A percentile compares a stretch with the other conserved stretches of the same genome.
These are phyloP conservation scores for Pseudochromis fuscus DNA, from an alignment of 2,797 vertebrate genomes.

Conservation along the genomic window DNA sequence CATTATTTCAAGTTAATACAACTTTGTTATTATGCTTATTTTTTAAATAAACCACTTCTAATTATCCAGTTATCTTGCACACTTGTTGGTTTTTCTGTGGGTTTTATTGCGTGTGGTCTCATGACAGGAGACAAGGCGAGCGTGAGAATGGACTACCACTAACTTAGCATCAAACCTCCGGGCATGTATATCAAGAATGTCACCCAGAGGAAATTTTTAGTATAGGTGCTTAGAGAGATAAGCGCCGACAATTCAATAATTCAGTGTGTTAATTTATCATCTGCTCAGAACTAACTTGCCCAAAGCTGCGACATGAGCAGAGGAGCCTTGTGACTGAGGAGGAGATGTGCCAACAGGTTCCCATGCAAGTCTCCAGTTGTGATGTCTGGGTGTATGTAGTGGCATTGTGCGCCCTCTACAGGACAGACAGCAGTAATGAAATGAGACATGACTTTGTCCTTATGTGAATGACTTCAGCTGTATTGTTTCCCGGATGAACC, in stretches of 20 bases:
- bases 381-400: neutral
- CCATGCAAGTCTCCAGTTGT: constrained; percentile 32
- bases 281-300: constrained; percentile 59
- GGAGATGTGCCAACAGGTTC: constrained; percentile 61
- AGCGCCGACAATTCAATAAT: constrained; percentile 64
- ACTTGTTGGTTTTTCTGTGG: constrained; percentile 47
- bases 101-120: constrained; percentile 64
- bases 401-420: constrained; percentile 59
- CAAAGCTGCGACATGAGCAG: constrained; percentile 62
- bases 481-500: neutral
- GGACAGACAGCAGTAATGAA: constrained; percentile 8
- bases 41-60: constrained; percentile 72
- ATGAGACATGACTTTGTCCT: neutral
- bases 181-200: constrained; percentile 46
- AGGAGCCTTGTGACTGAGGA: constrained; percentile 79
- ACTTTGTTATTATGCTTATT: constrained; percentile 6
- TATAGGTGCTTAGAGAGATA: constrained; percentile 54
- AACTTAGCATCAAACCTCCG: constrained; percentile 42
- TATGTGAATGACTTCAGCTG: neutral
- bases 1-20: constrained; percentile 29
- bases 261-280: constrained; percentile 72
- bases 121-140: constrained; percentile 47
- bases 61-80: constrained; percentile 41
- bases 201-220: constrained; percentile 51
- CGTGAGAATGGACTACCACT: constrained; percentile 64